These are phyloP conservation scores for Rhabdomys pumilio DNA, from an alignment of 2,797 vertebrate genomes.

Conservation along the genomic window DNA sequence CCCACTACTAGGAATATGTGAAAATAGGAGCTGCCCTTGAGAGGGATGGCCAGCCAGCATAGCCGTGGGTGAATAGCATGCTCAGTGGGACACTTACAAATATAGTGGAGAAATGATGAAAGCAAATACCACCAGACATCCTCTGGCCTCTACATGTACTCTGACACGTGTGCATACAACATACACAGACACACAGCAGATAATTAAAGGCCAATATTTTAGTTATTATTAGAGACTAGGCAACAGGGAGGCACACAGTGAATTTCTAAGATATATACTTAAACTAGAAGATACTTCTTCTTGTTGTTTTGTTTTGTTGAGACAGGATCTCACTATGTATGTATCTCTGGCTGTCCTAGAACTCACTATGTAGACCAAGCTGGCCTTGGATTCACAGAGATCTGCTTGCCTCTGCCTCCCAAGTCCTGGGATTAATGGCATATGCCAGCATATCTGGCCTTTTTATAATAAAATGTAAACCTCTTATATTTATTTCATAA, in stretches of 20 bases:
- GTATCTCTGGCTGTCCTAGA: not conserved
- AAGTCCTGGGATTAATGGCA: not conserved
- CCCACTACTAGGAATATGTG: not conserved
- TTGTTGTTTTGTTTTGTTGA: not conserved
- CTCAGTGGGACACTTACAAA: not conserved
- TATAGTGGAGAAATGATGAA: not conserved
- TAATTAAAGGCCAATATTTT: not conserved
- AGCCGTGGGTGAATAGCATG: not conserved
- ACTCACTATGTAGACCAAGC: not conserved
- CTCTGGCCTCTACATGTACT: not conserved
- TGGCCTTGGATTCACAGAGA: not conserved
- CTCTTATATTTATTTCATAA: not conserved
- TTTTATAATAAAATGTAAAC: not conserved
- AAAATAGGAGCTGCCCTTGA: not conserved
- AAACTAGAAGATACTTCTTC: not conserved
- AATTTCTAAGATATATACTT: constrained; percentile 14
- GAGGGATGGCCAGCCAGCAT: not conserved
- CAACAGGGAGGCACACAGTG: not conserved
- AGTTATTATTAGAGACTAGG: not conserved
- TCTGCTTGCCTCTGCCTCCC: not conserved
- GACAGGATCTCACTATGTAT: not conserved
- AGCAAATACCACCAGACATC: not conserved
- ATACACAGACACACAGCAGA: not conserved
- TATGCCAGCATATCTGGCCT: not conserved
- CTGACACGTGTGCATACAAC: not conserved